Conservation (phyloP, 2,113 vertebrate genomes). For the Oncorhynchus mykiss region DNA sequence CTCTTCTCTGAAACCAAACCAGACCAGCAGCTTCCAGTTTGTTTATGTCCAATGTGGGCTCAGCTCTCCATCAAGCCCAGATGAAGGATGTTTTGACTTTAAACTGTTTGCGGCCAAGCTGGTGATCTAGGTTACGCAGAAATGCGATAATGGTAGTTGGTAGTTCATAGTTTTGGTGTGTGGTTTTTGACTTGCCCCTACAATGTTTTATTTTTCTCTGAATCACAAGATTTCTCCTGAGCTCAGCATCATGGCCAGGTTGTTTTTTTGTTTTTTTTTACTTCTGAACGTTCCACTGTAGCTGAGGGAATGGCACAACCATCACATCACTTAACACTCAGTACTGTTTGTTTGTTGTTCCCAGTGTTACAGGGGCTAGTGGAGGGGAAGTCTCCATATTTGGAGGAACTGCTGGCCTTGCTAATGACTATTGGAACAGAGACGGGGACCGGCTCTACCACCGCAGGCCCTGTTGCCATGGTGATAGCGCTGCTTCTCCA, state of each 20-base stretch:
- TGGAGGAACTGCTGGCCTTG: conserved; percentile 88
- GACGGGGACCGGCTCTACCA: conserved; percentile 48
- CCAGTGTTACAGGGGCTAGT: conserved; percentile 89
- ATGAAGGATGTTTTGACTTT: conserved; percentile 10
- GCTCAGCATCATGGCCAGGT: not conserved
- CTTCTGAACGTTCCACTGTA: conserved; percentile 13
- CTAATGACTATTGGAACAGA: conserved; percentile 83
- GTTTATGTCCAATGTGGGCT: conserved; percentile 19
- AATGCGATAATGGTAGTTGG: conserved; percentile 7
- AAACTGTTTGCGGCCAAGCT: not conserved
- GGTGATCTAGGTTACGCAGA: conserved; percentile 7
- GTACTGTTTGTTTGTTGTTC: not conserved
- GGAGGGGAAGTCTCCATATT: conserved; percentile 82
- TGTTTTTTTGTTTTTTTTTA: too few species aligned
- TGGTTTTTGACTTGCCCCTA: conserved; percentile 33
- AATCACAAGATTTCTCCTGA: not conserved
- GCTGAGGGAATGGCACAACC: not conserved
- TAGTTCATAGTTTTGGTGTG: conserved; percentile 25
- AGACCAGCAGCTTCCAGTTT: conserved; percentile 30
- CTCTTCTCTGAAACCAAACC: conserved; percentile 18
- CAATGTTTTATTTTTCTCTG: too few species aligned
- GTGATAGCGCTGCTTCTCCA: conserved; percentile 91
- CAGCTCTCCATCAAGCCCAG: not conserved
- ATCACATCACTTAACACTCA: not conserved
- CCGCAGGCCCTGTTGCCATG: conserved; percentile 80